Evolutionary conservation across 2,113 vertebrate species (phyloP), one percentile per base, ranked within the genome.

Genomic region (Oryzias javanicus): DNA sequence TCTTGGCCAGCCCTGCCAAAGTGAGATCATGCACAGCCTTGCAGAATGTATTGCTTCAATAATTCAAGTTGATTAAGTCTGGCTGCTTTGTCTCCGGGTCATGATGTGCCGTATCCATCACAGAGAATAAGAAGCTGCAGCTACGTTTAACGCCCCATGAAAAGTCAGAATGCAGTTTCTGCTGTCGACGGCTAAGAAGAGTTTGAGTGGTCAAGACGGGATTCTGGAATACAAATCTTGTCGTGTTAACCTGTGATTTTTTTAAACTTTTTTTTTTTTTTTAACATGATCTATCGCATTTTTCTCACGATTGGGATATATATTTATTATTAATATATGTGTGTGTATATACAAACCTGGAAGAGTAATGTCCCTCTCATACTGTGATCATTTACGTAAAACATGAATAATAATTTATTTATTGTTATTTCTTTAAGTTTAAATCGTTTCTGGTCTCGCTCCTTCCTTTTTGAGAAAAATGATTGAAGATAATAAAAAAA

Each of bases 11-110:
- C 20, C 6, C 22, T 10, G 42, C 49, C 42, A 46, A 25, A 46
- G 44, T 16, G 18, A 49, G 35, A 58, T 20, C 52, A 29, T 57
- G 22, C 18, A 57, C 29, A 48, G 25, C 35, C 20, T 51, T 41
- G 22, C 5, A 45, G 24, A 10, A 45, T 41, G 16, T 29, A 44
- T 42, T 22, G 14, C 41, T 5, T 59, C 27, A 51, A 14, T 60
- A 25, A 67, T 60, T 67, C 50, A 48, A 15, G 42, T 14, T 56
- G 40, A 56, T 45, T 66, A 57, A 45, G 24, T 25, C 40, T 45
- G 20, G 54, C 55, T 52, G 50, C 42, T 67, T 47, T 47, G 44
- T n/a, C n/a, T 59, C n/a, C 24, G 15, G 44, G 24, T 35, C 44
- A 25, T 35, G 7, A 49, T 60, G 3, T 48, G 4, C 14, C 49